Conservation (phyloP, 2,113 vertebrate genomes). For the Rhea pennata region DNA sequence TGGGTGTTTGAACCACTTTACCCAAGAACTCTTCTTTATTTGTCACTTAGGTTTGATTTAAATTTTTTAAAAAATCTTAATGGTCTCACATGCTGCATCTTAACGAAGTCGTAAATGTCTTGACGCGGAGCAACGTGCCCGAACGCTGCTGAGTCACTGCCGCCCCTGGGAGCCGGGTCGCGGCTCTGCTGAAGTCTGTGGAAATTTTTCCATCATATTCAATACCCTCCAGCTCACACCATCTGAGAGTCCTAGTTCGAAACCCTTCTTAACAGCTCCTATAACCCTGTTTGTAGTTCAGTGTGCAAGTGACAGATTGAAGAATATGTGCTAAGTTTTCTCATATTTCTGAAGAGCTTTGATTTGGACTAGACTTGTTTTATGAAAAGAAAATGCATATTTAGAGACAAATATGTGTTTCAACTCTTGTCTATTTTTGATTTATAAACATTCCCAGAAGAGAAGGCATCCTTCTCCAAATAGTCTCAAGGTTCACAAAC, state of each 20-base stretch:
- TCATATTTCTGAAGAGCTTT: slow-evolving; percentile 32
- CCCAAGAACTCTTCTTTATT: slow-evolving; percentile 11
- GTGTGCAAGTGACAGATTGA: slow-evolving; percentile 12
- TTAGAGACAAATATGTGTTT: background rate
- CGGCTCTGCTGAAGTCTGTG: background rate
- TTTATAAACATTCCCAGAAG: slow-evolving; percentile 46
- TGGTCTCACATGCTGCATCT: background rate
- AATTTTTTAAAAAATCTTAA: background rate
- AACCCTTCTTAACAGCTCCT: background rate
- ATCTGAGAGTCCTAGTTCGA: background rate
- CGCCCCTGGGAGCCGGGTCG: background rate
- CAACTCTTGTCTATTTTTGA: slow-evolving; percentile 42
- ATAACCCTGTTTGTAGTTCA: background rate
- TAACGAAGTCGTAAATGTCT: slow-evolving; percentile 21
- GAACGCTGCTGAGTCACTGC: background rate
- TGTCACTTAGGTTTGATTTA: slow-evolving; percentile 25
- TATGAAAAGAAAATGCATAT: background rate
- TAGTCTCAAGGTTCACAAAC: slow-evolving; percentile 33
- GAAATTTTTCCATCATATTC: background rate
- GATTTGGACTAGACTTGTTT: slow-evolving; percentile 22
- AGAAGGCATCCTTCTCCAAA: slow-evolving; percentile 38
- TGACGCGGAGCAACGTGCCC: background rate
- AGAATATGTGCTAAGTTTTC: background rate
- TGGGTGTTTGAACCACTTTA: slow-evolving; percentile 55
- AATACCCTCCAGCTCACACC: background rate